Base-by-base conservation (phyloP, 2,888 invertebrate genomes). In the Ametastegia equiseti region DNA sequence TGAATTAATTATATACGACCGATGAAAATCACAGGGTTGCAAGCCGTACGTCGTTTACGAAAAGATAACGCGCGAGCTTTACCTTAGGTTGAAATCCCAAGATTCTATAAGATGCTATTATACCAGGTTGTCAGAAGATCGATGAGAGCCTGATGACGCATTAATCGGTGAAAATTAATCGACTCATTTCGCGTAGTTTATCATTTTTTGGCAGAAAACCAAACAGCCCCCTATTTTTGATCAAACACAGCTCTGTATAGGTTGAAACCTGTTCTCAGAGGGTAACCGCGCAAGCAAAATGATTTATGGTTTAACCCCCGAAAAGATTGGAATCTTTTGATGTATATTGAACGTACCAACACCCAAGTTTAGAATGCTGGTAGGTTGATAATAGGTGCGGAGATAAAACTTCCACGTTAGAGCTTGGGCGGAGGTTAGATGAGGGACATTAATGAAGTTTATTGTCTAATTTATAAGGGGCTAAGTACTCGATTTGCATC, bases 401-500 rank as follows among this genome's bases (percentile, higher is more conserved):
- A 54, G 75, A 75, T 75, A 75, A 75, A 75, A 75, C 75, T 75
- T 50, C 75, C 50, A 45, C 54, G 75, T 75, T 54, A 50, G 50
- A 75, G 54, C 19, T 75, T 75, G 54, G 54, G 75, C 36, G 30
- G 33, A 54, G 60, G 42, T 36, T 71, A 57, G 57, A 60, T 19
- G 73, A 57, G 73, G 57, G 57, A 30, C 80, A 80, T 73, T 80
- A 80, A 80, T 60, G 80, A 71, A 71, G 57, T 86, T 87, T 85
- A 88, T 86, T 80, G 84, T 67, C 82, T 85, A 86, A 82, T 84
- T 86, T 84, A 83, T 86, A 85, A 87, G 83, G 83, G 85, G 82
- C 83, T 85, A 85, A 87, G 84, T 85, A 84, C 81, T 80, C 86
- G 87, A 88, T 88, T 87, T 86, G 84, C 84, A 83, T 80, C 81